These are phyloP conservation scores for Euwallacea fornicatus DNA, from an alignment of 1,140 invertebrate species.

Conservation along the genomic window DNA sequence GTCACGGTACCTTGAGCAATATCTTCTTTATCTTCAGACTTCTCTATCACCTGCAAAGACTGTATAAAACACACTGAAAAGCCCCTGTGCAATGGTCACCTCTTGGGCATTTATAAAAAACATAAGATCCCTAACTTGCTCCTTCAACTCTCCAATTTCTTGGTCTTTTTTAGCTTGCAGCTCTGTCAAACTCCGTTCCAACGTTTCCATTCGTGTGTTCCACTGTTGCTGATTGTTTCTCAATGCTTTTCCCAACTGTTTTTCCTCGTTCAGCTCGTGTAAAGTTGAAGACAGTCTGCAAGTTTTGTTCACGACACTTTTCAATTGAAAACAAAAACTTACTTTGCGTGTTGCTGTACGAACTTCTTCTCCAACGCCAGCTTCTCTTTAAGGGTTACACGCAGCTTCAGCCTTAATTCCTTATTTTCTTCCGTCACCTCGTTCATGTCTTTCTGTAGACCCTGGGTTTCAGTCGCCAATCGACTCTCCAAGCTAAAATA, in stretches of 20 bases:
- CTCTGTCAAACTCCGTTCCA: conserved; percentile 66
- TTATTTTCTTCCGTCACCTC: conserved; percentile 57
- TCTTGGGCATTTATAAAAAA: conserved; percentile 91
- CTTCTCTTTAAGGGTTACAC: conserved; percentile 64
- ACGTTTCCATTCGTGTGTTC: conserved; percentile 66
- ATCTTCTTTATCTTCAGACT: conserved; percentile 66
- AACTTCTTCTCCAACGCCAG: conserved; percentile 68
- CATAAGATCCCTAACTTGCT: conserved; percentile 94
- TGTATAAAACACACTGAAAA: conserved; percentile 12
- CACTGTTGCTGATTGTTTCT: conserved; percentile 77
- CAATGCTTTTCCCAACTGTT: conserved; percentile 73
- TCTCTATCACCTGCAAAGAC: conserved; percentile 55
- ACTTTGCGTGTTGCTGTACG: conserved; percentile 62
- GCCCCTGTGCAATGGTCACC: conserved; percentile 43
- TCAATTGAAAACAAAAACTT: conserved; percentile 23
- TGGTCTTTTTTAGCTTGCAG: conserved; percentile 62
- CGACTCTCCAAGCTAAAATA: conserved; percentile 54
- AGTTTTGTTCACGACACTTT: not conserved
- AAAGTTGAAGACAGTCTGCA: conserved; percentile 59
- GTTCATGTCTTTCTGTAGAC: conserved; percentile 51
- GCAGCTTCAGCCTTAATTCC: conserved; percentile 59
- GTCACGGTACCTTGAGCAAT: conserved; percentile 71
- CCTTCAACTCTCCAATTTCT: conserved; percentile 81
- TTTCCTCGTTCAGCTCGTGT: conserved; percentile 75
- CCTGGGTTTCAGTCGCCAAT: conserved; percentile 52